phyloP scores from a whole-genome alignment of 2,888 invertebrate genomes.

The Chloroclystis v-ata region DNA sequence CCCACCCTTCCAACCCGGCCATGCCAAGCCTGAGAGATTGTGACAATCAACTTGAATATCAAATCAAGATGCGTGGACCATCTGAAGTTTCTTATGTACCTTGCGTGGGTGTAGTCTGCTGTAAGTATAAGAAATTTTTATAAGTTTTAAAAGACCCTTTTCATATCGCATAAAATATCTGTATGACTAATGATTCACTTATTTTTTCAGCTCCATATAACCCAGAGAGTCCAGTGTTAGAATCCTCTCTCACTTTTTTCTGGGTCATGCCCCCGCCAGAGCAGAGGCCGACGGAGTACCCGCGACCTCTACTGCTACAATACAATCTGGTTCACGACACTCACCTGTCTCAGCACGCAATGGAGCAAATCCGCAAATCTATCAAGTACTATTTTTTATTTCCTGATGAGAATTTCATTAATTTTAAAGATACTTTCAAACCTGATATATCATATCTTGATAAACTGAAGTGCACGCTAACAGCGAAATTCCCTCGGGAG shows the following conservation, averaged over 20 bases:
- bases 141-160: no score
- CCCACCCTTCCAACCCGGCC: constrained; percentile 92
- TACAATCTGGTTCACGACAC: constrained; percentile 90
- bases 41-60: constrained; percentile 95
- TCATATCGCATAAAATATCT: background rate
- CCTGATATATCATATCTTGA: constrained; percentile 88
- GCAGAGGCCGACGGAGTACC: constrained; percentile 93
- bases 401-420: constrained; percentile 63
- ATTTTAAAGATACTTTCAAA: constrained; percentile 80
- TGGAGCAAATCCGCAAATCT: constrained; percentile 91
- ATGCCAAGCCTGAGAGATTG: constrained; percentile 93
- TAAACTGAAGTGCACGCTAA: constrained; percentile 88
- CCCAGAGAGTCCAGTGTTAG: constrained; percentile 86
- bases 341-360: constrained; percentile 86
- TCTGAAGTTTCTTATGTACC: constrained; percentile 95
- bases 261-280: constrained; percentile 98
- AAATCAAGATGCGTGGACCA: constrained; percentile 94
- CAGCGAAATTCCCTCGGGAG: constrained; percentile 89
- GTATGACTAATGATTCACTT: constrained; percentile 1
- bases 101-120: constrained; percentile 93
- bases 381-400: constrained; percentile 88
- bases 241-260: constrained; percentile 90
- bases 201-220: constrained; percentile 87
- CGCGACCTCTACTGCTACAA: constrained; percentile 93
- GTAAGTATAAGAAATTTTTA: constrained; percentile 77